Percentiles rank a stretch among this genome's conserved stretches.
phyloP scores from a whole-genome alignment of 2,113 vertebrate genomes.

The Mustela lutreola region DNA sequence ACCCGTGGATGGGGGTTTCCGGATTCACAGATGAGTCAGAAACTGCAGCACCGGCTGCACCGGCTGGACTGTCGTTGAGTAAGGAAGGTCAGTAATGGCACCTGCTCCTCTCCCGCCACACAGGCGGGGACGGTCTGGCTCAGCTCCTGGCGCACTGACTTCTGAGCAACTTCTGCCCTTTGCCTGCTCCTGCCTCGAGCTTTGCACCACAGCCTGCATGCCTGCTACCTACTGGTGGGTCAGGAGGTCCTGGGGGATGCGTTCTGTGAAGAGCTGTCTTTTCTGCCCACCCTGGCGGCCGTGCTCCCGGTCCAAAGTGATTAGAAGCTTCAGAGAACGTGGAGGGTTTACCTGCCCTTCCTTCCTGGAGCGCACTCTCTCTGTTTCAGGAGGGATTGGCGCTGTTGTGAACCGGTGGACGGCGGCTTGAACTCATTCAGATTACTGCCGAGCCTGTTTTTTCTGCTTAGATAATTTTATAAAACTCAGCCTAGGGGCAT shows the following conservation, averaged over 20 bases:
- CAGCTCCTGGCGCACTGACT: neutral
- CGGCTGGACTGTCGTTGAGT: neutral
- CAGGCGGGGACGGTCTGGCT: neutral
- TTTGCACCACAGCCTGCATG: neutral
- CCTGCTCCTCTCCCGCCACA: fast-evolving
- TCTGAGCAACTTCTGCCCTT: neutral
- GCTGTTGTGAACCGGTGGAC: too few species aligned
- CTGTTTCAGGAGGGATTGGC: neutral
- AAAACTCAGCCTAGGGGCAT: neutral
- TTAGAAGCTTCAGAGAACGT: neutral
- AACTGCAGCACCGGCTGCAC: neutral
- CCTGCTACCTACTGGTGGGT: neutral
- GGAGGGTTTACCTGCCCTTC: neutral
- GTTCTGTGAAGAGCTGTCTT: neutral
- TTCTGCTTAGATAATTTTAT: neutral
- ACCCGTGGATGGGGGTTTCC: neutral
- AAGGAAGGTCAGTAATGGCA: neutral
- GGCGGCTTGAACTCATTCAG: neutral
- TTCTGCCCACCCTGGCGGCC: neutral
- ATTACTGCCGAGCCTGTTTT: neutral
- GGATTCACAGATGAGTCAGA: neutral
- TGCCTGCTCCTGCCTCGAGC: neutral
- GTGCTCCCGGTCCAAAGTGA: neutral
- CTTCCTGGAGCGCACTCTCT: neutral
- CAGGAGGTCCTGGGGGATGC: neutral